Evolutionary conservation across 2,797 vertebrate genomes (phyloP).

Genomic region (Macroramphosus scolopax): DNA sequence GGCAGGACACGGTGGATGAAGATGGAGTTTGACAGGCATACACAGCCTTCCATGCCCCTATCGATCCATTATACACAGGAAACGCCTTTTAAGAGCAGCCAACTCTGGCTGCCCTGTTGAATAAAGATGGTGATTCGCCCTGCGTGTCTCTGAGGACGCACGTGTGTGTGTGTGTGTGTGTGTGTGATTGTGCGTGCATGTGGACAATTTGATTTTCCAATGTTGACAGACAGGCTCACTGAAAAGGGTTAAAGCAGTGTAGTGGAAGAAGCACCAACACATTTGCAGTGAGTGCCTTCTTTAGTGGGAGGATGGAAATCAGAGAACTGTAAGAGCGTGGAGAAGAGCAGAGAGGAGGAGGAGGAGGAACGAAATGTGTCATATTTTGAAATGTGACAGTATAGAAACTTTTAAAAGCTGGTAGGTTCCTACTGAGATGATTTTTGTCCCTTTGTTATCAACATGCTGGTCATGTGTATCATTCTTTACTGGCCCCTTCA

Average conservation of each 20-base stretch:
- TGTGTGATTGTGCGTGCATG: conserved; percentile 9
- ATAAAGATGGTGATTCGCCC: conserved; percentile 48
- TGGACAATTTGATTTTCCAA: conserved; percentile 35
- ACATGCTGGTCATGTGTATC: no score
- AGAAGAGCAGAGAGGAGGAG: neutral
- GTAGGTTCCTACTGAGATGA: no score
- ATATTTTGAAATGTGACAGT: neutral
- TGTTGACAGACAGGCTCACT: conserved; percentile 19
- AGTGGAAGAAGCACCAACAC: conserved; percentile 13
- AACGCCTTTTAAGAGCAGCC: conserved; percentile 41
- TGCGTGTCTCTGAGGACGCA: conserved; percentile 16
- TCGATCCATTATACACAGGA: conserved; percentile 54
- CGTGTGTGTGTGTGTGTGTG: neutral
- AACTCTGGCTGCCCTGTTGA: conserved; percentile 41
- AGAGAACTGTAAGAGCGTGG: conserved; percentile 5
- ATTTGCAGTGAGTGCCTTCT: neutral
- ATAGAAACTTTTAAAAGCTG: conserved; percentile 6
- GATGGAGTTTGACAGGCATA: conserved; percentile 56
- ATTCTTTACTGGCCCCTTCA: no score
- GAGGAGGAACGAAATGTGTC: conserved; percentile 4
- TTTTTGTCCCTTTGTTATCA: no score
- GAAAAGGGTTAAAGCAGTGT: conserved; percentile 26
- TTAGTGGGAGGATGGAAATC: neutral
- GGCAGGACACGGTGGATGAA: conserved; percentile 25
- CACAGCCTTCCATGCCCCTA: conserved; percentile 25